These are phyloP conservation scores for Athene cunicularia DNA, from an alignment of 2,113 vertebrate genomes.

Conservation along the genomic window DNA sequence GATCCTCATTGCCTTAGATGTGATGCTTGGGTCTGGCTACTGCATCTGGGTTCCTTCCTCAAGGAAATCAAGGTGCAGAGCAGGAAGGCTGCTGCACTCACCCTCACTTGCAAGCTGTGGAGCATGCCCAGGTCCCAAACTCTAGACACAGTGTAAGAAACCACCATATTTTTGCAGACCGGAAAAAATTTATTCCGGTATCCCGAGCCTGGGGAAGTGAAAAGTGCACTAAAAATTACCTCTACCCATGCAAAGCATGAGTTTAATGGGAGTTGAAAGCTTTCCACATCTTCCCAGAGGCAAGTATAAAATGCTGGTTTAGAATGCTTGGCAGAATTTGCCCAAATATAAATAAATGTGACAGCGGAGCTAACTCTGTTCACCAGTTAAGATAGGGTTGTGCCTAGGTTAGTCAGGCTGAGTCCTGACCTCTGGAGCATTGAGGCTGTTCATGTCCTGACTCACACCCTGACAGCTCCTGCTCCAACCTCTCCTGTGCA, in stretches of 20 bases:
- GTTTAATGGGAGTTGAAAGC: slow-evolving; percentile 59
- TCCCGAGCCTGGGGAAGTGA: slow-evolving; percentile 5
- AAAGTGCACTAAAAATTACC: slow-evolving; percentile 32
- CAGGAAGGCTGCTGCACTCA: not conserved
- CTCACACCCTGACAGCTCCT: not conserved
- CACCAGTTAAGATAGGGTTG: not conserved
- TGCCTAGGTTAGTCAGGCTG: not conserved
- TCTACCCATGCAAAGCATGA: slow-evolving; percentile 27
- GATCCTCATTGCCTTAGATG: not conserved
- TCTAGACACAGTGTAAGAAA: not conserved
- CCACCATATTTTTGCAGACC: not conserved
- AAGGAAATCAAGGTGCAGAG: not conserved
- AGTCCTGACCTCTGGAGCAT: not conserved
- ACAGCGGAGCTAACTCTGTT: not conserved
- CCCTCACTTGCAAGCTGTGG: not conserved
- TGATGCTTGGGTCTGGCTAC: not conserved
- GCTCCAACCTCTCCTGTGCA: not conserved
- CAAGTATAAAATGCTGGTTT: slow-evolving; percentile 39
- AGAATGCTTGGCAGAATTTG: slow-evolving; percentile 17
- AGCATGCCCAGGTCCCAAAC: not conserved
- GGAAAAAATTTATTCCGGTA: not conserved
- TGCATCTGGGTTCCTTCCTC: not conserved
- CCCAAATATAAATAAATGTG: slow-evolving; percentile 31
- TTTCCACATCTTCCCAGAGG: slow-evolving; percentile 51
- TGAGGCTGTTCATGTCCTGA: not conserved